phyloP scores from a whole-genome alignment of 2,888 invertebrate genomes.

The Pinctada fucata region DNA sequence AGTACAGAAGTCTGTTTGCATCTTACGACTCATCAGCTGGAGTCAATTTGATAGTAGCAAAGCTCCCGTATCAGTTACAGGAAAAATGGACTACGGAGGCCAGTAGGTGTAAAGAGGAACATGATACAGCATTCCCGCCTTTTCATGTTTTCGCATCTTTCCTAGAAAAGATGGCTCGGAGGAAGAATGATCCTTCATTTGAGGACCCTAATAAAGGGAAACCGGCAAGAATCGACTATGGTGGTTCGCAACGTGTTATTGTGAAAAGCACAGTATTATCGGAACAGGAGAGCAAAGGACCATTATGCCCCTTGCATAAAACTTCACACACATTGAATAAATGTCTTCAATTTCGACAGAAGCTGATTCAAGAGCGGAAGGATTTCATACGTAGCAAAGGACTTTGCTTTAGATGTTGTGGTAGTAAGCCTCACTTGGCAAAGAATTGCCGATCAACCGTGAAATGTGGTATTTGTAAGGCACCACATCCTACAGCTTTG shows the following conservation, averaged over 20 bases:
- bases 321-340: slow-evolving; percentile 9
- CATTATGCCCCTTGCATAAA: slow-evolving; percentile 10
- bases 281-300: background rate
- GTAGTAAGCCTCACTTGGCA: background rate
- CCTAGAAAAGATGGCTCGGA: background rate
- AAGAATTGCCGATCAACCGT: slow-evolving; percentile 6
- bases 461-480: slow-evolving; percentile 13
- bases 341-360: slow-evolving; percentile 14
- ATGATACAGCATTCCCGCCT: background rate
- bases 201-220: slow-evolving; percentile 7
- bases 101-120: slow-evolving; percentile 3
- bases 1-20: background rate
- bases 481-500: slow-evolving; percentile 6
- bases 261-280: background rate
- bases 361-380: slow-evolving; percentile 12
- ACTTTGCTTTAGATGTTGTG: slow-evolving; percentile 19
- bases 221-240: background rate
- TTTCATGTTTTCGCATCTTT: slow-evolving; percentile 1
- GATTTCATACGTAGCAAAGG: background rate
- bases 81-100: slow-evolving; percentile 22
- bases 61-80: slow-evolving; percentile 11
- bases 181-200: slow-evolving; percentile 8
- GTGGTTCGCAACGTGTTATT: background rate
- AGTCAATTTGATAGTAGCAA: slow-evolving; percentile 6
- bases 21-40: slow-evolving; percentile 22